phyloP scores from a whole-genome alignment of 2,888 invertebrate species.

The Automeris io region DNA sequence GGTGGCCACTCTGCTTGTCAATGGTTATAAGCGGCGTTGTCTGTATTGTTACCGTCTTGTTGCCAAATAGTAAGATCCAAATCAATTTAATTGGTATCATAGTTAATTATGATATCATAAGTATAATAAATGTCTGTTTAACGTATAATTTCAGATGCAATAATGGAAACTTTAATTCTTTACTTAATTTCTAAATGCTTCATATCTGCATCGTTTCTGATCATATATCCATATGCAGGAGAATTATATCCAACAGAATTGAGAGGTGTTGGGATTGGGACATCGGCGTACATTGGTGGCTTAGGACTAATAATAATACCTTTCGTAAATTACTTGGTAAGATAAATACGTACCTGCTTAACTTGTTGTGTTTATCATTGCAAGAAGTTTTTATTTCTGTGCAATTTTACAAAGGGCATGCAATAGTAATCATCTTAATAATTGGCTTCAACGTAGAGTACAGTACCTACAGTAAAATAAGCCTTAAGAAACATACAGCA shows the following conservation, averaged over 20 bases:
- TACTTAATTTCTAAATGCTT: conserved; percentile 91
- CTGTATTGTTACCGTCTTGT: conserved; percentile 89
- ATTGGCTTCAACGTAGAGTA: no score
- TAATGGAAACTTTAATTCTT: conserved; percentile 82
- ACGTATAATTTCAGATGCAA: conserved; percentile 79
- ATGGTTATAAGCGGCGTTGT: conserved; percentile 91
- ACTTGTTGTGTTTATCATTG: background rate
- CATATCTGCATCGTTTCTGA: conserved; percentile 92
- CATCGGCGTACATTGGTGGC: conserved; percentile 93
- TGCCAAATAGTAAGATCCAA: conserved; percentile 81
- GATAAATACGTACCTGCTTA: conserved; percentile 19
- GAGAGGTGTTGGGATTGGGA: conserved; percentile 92
- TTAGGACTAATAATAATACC: conserved; percentile 92
- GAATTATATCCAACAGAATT: conserved; percentile 94
- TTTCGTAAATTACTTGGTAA: conserved; percentile 92
- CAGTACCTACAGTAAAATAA: no score
- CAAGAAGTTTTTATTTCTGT: no score
- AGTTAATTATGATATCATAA: background rate
- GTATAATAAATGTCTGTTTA: background rate
- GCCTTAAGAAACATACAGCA: no score
- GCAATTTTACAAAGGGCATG: no score
- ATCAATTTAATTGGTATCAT: background rate
- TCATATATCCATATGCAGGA: conserved; percentile 94
- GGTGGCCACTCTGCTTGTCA: conserved; percentile 91
- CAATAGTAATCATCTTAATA: no score